Percentiles rank a stretch among this genome's conserved stretches.
These are phyloP conservation scores for Neotragus pygmaeus DNA, from an alignment of 2,113 vertebrate genomes.

Conservation along the genomic window DNA sequence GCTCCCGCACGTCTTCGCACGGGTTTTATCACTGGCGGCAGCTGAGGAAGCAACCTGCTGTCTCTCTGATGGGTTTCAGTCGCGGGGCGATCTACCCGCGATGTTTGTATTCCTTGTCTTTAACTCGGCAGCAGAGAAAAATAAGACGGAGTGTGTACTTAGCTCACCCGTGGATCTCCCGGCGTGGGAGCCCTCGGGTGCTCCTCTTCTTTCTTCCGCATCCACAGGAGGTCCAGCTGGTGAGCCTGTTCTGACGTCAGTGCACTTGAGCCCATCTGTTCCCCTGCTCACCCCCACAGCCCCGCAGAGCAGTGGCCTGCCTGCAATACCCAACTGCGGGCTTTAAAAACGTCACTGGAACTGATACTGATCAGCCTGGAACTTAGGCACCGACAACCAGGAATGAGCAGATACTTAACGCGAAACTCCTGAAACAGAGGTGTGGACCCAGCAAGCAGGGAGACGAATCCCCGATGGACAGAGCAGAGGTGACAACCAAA, in stretches of 20 bases:
- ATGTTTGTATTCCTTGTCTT: neutral
- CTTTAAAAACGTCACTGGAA: neutral
- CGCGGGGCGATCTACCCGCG: neutral
- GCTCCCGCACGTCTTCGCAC: accelerated
- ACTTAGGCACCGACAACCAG: neutral
- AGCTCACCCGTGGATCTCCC: neutral
- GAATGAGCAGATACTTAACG: neutral
- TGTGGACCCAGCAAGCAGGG: neutral
- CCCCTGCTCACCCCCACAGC: neutral
- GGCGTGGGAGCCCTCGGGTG: neutral
- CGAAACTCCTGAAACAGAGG: neutral
- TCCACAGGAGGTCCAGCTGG: neutral
- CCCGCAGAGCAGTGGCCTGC: neutral
- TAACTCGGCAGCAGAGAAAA: neutral
- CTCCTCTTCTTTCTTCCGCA: neutral
- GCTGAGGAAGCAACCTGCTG: neutral
- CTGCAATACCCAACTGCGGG: neutral
- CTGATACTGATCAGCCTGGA: neutral
- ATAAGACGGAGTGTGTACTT: neutral
- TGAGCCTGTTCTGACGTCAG: neutral
- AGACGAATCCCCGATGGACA: neutral
- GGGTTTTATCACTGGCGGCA: accelerated
- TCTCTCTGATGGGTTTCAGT: neutral
- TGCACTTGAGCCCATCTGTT: neutral
- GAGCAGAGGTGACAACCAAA: neutral